These are phyloP conservation scores for Acheta domesticus DNA, from an alignment of 2,888 invertebrate genomes.

Conservation along the genomic window DNA sequence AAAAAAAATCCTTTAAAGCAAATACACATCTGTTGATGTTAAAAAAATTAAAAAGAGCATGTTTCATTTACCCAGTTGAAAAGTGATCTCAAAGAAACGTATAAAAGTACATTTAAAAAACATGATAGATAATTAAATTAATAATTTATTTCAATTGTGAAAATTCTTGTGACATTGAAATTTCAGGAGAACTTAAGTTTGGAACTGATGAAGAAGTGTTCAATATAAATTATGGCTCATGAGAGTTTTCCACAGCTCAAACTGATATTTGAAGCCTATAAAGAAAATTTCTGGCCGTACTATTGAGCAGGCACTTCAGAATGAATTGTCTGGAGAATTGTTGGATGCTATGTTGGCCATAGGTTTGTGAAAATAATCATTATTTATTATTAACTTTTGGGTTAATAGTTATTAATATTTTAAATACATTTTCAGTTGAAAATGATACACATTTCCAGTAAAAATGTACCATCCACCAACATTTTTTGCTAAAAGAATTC, in stretches of 20 bases:
- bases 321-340: conserved; percentile 64
- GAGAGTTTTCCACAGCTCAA: conserved; percentile 70
- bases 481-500: conserved; percentile 66
- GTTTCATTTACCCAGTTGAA: too few relatives aligned
- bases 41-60: too few relatives aligned
- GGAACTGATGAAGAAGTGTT: conserved; percentile 73
- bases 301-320: conserved; percentile 68
- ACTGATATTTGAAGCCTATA: conserved; percentile 69
- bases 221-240: conserved; percentile 67
- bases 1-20: too few relatives aligned
- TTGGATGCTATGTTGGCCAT: conserved; percentile 67
- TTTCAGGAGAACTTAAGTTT: conserved; percentile 59
- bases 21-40: too few relatives aligned
- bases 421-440: conserved; percentile 54
- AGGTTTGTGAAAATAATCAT: conserved; percentile 48
- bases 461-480: conserved; percentile 61
- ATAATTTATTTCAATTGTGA: too few relatives aligned
- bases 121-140: too few relatives aligned
- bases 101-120: neutral
- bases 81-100: too few relatives aligned
- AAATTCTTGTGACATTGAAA: neutral
- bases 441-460: too few relatives aligned
- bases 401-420: neutral
- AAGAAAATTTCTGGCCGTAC: conserved; percentile 67
- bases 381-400: neutral